These are phyloP conservation scores for Hypanus sabinus DNA, from an alignment of 2,113 vertebrate genomes.

Conservation along the genomic window DNA sequence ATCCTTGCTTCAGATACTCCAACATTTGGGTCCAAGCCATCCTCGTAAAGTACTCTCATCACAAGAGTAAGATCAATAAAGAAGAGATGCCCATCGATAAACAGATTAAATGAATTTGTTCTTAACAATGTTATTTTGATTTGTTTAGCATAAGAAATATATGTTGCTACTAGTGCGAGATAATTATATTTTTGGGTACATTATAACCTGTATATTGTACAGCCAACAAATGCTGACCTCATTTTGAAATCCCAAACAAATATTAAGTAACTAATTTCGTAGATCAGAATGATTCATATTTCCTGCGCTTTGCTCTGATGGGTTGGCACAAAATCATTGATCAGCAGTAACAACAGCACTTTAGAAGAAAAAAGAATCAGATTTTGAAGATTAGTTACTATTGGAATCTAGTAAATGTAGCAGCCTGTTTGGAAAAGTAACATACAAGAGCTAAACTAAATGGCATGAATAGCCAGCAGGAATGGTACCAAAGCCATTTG, in stretches of 20 bases:
- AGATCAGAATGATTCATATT: slow-evolving; percentile 1
- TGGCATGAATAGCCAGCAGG: not conserved
- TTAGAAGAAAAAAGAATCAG: not conserved
- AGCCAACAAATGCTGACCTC: not conserved
- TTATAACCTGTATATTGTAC: not conserved
- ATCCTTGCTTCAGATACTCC: too few relatives aligned
- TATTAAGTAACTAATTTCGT: not conserved
- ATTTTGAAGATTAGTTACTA: too few relatives aligned
- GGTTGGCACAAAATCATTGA: not conserved
- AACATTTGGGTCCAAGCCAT: too few relatives aligned
- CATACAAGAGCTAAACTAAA: not conserved
- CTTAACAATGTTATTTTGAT: not conserved
- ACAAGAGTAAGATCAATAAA: not conserved
- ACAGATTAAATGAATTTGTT: not conserved
- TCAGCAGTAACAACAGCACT: not conserved
- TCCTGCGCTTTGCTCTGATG: not conserved
- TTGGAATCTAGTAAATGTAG: too few relatives aligned
- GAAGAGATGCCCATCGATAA: not conserved
- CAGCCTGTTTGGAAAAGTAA: not conserved
- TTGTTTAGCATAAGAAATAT: not conserved
- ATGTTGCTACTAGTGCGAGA: not conserved
- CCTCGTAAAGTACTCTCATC: too few relatives aligned
- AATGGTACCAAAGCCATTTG: not conserved
- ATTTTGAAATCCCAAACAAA: not conserved
- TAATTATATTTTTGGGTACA: too few relatives aligned